phyloP scores from a whole-genome alignment of 92 coral and sea anemone species.

The Umimayanthus kanabou region DNA sequence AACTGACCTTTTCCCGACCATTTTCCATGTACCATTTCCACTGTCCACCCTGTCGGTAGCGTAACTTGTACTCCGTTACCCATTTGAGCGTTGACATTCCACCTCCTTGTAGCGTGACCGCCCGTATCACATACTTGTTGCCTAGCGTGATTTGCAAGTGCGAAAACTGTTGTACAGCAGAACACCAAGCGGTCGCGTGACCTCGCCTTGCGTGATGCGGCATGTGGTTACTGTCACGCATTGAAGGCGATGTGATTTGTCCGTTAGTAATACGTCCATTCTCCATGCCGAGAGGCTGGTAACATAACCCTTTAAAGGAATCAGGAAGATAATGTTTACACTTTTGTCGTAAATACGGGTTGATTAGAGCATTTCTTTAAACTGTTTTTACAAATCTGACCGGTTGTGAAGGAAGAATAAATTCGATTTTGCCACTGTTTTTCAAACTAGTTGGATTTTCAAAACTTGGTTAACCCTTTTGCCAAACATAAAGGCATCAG shows the following conservation, averaged over 20 bases:
- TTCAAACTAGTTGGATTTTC: no score
- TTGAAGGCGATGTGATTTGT: slow-evolving; percentile 17
- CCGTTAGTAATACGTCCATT: background rate
- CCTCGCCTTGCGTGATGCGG: slow-evolving; percentile 35
- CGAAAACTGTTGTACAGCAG: background rate
- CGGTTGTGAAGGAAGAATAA: no score
- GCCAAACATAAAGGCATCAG: no score
- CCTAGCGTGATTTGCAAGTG: slow-evolving; percentile 9
- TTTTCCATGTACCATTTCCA: slow-evolving; percentile 27
- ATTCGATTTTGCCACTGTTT: no score
- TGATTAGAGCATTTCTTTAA: no score
- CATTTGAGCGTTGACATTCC: background rate
- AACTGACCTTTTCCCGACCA: slow-evolving; percentile 5
- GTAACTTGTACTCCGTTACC: slow-evolving; percentile 7
- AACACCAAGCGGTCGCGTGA: slow-evolving; percentile 12
- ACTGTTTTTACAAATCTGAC: no score
- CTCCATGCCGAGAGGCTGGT: slow-evolving; percentile 18
- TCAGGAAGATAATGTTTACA: background rate
- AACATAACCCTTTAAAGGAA: slow-evolving; percentile 2
- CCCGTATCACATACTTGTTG: background rate
- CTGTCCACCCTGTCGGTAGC: slow-evolving; percentile 8
- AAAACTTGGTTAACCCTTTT: no score
- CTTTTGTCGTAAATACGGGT: no score
- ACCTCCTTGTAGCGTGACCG: slow-evolving; percentile 23
- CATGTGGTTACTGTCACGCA: background rate